A percentile compares a stretch with the other conserved stretches of the same genome.
Conservation (phyloP, 2,113 vertebrate genomes). For the Erinaceus europaeus region DNA sequence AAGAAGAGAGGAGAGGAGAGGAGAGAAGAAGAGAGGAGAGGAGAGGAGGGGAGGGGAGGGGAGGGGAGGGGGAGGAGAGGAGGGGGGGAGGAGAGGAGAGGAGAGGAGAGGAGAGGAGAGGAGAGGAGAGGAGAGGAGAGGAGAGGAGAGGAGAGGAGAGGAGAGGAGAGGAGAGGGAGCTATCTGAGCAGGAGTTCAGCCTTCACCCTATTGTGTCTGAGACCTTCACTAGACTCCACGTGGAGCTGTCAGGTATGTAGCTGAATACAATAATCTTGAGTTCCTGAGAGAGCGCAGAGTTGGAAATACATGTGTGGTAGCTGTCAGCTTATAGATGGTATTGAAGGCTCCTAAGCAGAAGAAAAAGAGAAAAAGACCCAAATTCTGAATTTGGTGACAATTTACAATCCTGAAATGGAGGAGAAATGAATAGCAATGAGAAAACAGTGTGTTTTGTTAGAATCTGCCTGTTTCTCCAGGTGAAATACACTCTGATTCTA, state of each 20-base stretch:
- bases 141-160: neutral
- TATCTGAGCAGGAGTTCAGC: neutral
- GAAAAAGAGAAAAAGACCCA: slow-evolving; percentile 13
- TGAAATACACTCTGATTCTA: neutral
- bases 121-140: neutral
- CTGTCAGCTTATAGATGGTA: neutral
- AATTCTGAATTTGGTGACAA: neutral
- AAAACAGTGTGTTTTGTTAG: neutral
- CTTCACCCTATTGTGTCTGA: neutral
- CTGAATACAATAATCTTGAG: neutral
- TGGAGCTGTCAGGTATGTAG: neutral
- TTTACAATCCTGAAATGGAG: neutral
- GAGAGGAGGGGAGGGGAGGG: neutral
- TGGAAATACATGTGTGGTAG: neutral
- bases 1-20: neutral
- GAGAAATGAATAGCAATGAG: neutral
- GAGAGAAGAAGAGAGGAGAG: neutral
- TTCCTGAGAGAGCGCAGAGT: neutral
- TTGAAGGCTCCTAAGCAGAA: neutral
- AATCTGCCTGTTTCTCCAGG: neutral
- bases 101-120: neutral
- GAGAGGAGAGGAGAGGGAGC: neutral
- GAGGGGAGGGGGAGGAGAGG: neutral
- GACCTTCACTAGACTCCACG: neutral
- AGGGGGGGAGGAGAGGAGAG: neutral